phyloP scores from a whole-genome alignment of 2,888 invertebrate species.

The Tiliacea citrago region DNA sequence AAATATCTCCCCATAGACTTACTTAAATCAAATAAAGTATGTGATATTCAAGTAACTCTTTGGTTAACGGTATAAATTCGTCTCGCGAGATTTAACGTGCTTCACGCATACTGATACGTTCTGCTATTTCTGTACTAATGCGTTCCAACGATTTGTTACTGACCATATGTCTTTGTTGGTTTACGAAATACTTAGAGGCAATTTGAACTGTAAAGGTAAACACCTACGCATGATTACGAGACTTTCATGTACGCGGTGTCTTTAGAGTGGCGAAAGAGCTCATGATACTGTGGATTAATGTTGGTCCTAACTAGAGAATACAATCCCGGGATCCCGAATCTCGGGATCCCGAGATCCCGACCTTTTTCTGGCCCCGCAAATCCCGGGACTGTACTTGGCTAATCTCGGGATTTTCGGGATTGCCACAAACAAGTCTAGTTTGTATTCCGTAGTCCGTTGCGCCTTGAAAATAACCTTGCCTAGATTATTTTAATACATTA shows the following conservation, averaged over 20 bases:
- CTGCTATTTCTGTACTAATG: conserved; percentile 52
- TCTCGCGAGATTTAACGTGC: conserved; percentile 44
- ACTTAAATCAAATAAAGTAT: background rate
- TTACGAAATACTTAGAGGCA: conserved; percentile 39
- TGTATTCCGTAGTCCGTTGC: no score
- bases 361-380: no score
- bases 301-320: no score
- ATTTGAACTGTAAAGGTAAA: conserved; percentile 35
- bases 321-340: no score
- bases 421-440: no score
- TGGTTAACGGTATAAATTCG: conserved; percentile 48
- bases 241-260: conserved; percentile 6
- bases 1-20: background rate
- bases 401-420: no score
- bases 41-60: conserved; percentile 28
- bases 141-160: conserved; percentile 50
- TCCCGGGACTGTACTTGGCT: no score
- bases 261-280: conserved; percentile 17
- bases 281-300: background rate
- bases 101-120: conserved; percentile 53
- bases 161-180: conserved; percentile 47
- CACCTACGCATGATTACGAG: conserved; percentile 40
- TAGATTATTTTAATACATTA: no score
- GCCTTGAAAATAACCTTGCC: no score
- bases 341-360: no score